Conservation (phyloP, 2,888 invertebrate species). For the Rhamnusium bicolor region DNA sequence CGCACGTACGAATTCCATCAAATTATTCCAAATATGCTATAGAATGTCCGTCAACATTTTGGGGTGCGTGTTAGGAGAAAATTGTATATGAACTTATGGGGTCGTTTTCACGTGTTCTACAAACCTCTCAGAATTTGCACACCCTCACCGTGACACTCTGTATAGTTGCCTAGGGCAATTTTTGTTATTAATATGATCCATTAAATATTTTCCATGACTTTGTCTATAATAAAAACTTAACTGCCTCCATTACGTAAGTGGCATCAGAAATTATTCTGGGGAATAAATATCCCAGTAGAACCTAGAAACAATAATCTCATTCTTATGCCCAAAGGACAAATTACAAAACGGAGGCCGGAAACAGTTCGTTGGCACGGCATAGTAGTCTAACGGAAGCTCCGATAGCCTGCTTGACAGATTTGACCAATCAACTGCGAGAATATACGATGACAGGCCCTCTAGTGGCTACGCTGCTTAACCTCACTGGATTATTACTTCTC, state of each 20-base stretch:
- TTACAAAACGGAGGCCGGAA: conserved; percentile 37
- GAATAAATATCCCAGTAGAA: background rate
- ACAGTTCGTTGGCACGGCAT: conserved; percentile 36
- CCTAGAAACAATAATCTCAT: conserved; percentile 16
- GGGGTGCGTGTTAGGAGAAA: too few species aligned
- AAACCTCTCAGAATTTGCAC: too few species aligned
- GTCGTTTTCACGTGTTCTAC: too few species aligned
- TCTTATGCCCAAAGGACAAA: conserved; percentile 9
- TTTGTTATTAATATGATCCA: too few species aligned
- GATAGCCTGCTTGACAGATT: conserved; percentile 61
- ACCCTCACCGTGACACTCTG: too few species aligned
- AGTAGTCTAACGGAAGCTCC: conserved; percentile 43
- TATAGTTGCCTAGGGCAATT: too few species aligned
- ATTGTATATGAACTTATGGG: too few species aligned
- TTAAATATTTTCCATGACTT: background rate
- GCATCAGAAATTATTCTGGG: background rate
- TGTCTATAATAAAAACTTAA: background rate
- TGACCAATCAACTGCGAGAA: conserved; percentile 62
- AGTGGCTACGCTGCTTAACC: conserved; percentile 53
- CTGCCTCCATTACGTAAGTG: background rate
- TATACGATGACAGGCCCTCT: conserved; percentile 61
- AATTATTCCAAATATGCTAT: too few species aligned
- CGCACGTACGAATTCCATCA: too few species aligned
- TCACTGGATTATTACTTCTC: conserved; percentile 54
- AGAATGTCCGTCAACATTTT: too few species aligned